A percentile compares a stretch with the other conserved stretches of the same genome.
Evolutionary conservation across 2,113 vertebrate genomes (phyloP).

Genomic region (Axis porcinus): DNA sequence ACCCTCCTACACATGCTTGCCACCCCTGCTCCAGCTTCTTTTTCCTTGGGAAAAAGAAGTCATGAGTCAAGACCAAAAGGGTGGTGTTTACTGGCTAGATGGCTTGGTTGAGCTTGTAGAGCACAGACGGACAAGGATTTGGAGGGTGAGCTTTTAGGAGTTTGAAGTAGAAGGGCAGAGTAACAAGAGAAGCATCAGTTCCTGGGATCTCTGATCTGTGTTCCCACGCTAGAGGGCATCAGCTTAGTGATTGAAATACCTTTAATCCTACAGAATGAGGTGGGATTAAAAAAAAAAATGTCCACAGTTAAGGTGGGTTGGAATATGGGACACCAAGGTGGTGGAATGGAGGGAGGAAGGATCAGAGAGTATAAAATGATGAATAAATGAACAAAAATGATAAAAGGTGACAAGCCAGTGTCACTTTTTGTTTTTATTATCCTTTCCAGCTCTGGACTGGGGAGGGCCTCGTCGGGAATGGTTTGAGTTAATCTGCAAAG

Average conservation of each 20-base stretch:
- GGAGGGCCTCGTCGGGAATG: slow-evolving; percentile 97
- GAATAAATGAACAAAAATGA: background rate
- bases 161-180: background rate
- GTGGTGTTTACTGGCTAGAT: background rate
- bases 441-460: slow-evolving; percentile 93
- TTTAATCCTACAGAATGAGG: background rate
- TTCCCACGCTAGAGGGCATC: background rate
- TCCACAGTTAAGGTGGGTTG: background rate
- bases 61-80: background rate
- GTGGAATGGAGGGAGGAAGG: background rate
- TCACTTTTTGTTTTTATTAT: slow-evolving; percentile 57
- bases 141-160: background rate
- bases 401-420: background rate
- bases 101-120: background rate
- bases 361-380: background rate
- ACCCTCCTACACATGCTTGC: background rate
- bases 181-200: background rate
- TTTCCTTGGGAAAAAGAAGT: background rate
- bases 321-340: background rate
- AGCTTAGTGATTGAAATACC: background rate
- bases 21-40: background rate
- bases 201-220: background rate
- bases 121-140: background rate
- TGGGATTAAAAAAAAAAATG: background rate
- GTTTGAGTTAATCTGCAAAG: slow-evolving; percentile 97